Base-by-base conservation (phyloP, 1,140 invertebrate species). In the Eumeta japonica region DNA sequence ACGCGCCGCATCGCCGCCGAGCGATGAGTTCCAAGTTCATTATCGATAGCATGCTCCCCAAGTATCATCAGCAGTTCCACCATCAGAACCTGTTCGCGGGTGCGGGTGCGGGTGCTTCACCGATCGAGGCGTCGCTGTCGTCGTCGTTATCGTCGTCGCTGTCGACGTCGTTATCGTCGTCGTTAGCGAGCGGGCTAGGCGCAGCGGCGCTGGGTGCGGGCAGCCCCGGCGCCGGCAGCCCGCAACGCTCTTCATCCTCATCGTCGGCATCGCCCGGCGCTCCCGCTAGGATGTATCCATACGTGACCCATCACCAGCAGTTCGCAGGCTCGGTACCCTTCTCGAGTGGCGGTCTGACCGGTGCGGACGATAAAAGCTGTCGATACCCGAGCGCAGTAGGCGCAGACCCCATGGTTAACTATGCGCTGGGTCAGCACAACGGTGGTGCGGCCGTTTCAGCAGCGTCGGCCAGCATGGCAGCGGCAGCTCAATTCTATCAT, bases 41-140 rank as follows among this genome's bases (percentile, higher is more conserved):
- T 83, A 92, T 94, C 80, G 90, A 94, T 89, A 92, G 89, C 82
- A 93, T 94, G 89, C 86, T 94, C 78, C 90, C 90, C 55, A 94
- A 94, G 83, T 94, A 94, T 79, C 79, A 75, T 77, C 77, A 81
- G 79, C 78, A 78, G 71, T 74, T 75, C 56, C 68, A 73, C 44
- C 72, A 74, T 43, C 68, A 73, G 56, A 75, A 74, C 55, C 52
- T 75, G 53, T 76, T 76, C 66, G 67, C 70, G 57, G 41, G 48
- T 13, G 48, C 48, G 34, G 62, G 83, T 31, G 82, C 83, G 39
- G 61, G 64, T 37, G 64, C 65, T 36, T 68, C 65, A 52, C 66
- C 67, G 28, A 70, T 74, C 50, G 68, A 70, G 61, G 68, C 62
- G 51, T 66, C 62, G 83, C 81, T 54, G 80, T 84, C 41, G 80